Conservation (phyloP, 2,797 vertebrate genomes). For the Ctenosaura bakeri region DNA sequence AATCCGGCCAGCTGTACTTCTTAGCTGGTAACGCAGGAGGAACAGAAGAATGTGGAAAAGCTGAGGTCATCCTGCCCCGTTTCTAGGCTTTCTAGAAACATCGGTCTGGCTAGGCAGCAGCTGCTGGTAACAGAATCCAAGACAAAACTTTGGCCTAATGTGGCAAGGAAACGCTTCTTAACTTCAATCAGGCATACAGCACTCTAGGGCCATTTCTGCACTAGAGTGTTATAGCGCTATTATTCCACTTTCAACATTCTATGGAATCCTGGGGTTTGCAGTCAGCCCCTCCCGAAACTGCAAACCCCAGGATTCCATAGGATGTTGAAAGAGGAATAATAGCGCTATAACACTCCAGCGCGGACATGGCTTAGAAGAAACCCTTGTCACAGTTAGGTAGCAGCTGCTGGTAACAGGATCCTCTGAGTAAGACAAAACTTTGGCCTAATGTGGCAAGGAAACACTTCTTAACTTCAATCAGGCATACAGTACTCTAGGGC, state of each 20-base stretch:
- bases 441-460: not conserved
- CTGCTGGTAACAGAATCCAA: not conserved
- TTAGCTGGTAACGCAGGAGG: too few relatives aligned
- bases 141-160: not conserved
- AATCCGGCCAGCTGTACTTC: too few relatives aligned
- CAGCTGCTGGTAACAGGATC: not conserved
- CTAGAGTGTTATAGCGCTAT: too few relatives aligned
- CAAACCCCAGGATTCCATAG: too few relatives aligned
- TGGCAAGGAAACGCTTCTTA: not conserved
- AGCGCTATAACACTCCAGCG: too few relatives aligned
- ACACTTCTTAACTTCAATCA: not conserved
- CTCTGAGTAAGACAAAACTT: not conserved
- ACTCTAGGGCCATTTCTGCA: not conserved
- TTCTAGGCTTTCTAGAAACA: not conserved
- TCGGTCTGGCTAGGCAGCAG: not conserved
- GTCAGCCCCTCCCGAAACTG: too few relatives aligned
- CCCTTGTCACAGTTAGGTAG: not conserved
- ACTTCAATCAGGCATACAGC: not conserved
- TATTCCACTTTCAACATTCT: too few relatives aligned
- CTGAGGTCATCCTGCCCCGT: not conserved
- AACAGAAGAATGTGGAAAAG: not conserved
- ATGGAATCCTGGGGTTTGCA: too few relatives aligned
- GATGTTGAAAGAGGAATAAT: too few relatives aligned
- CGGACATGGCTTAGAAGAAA: not conserved
- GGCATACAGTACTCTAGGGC: not conserved